Evolutionary conservation across 2,888 invertebrate genomes (phyloP).

Genomic region (Drosophila anceps): DNA sequence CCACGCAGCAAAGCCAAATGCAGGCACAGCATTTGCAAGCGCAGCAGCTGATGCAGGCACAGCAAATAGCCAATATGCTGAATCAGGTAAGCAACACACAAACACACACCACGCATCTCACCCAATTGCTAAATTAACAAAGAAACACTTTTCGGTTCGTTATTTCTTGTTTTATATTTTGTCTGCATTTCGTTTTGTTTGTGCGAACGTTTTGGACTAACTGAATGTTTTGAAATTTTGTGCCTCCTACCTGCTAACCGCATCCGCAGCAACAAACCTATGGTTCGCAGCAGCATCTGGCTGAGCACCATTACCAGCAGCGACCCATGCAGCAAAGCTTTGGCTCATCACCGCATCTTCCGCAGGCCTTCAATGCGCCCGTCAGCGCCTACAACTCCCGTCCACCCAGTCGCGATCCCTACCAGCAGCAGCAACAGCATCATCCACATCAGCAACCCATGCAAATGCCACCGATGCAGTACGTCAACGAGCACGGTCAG

Average conservation of each 20-base stretch:
- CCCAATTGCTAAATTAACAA: conserved; percentile 26
- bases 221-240: conserved; percentile 17
- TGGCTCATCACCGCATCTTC: conserved; percentile 85
- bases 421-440: conserved; percentile 74
- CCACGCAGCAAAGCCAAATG: conserved; percentile 92
- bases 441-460: conserved; percentile 70
- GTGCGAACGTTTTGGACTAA: conserved; percentile 23
- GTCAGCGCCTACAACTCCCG: conserved; percentile 83
- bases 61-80: conserved; percentile 86
- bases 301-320: conserved; percentile 85
- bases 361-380: conserved; percentile 82
- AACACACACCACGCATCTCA: conserved; percentile 25
- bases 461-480: conserved; percentile 83
- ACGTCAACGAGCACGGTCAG: conserved; percentile 84
- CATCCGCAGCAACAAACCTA: conserved; percentile 85
- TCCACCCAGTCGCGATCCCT: conserved; percentile 85
- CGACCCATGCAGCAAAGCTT: conserved; percentile 83
- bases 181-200: conserved; percentile 21
- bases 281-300: conserved; percentile 86
- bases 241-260: conserved; percentile 45
- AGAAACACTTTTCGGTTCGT: conserved; percentile 20
- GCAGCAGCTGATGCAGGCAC: conserved; percentile 87
- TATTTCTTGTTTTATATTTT: conserved; percentile 2
- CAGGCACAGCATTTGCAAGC: conserved; percentile 88
- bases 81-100: conserved; percentile 82